Evolutionary conservation across 2,797 vertebrate genomes (phyloP), one percentile per base, ranked within the genome.

Genomic region (Microchirus variegatus): DNA sequence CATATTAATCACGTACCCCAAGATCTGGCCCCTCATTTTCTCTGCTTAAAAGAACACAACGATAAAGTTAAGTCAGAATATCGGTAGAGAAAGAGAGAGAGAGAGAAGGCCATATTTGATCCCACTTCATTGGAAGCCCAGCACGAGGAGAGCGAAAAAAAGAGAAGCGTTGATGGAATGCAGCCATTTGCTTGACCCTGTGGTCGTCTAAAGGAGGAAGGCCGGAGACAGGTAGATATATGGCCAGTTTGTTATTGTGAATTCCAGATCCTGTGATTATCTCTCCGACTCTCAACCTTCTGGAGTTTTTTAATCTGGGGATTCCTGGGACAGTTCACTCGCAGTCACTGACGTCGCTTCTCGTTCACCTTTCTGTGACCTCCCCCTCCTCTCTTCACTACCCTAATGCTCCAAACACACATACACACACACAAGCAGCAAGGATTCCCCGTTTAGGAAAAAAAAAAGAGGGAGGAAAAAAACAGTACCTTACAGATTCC

Each of bases 211-310:
- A 68, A 82, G 90, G 94, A 97, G 96, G 97, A 98, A 98, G 93
- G 91, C 88, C 19, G 84, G 92, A 98, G 97, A 98, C 97, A 98
- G 94, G 94, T 95, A 98, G 96, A 99, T 97, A 96, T 97, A 99
- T 99, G 93, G 94, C 90, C 90, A 92, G 93, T 95, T 95, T 98
- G 96, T 98, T 99, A 95, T 96, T 98, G 94, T 94, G 93, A 95
- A 96, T 96, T 96, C 93, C 94, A 97, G 95, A 96, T 97, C 93
- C 95, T 94, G 94, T 95, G 95, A 96, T 97, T 97, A 97, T 96
- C 94, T 97, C 67, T 86, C n/a, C n/a, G 89, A 95, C 95, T 96
- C 93, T 84, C 81, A 94, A 93, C 83, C 95, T 96, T 96, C 94
- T 96, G 94, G 91, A 93, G 89, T 93, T 97, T 98, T 22, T 96